These are phyloP conservation scores for Brachyopa scutellaris DNA, from an alignment of 2,888 invertebrate genomes.

Conservation along the genomic window DNA sequence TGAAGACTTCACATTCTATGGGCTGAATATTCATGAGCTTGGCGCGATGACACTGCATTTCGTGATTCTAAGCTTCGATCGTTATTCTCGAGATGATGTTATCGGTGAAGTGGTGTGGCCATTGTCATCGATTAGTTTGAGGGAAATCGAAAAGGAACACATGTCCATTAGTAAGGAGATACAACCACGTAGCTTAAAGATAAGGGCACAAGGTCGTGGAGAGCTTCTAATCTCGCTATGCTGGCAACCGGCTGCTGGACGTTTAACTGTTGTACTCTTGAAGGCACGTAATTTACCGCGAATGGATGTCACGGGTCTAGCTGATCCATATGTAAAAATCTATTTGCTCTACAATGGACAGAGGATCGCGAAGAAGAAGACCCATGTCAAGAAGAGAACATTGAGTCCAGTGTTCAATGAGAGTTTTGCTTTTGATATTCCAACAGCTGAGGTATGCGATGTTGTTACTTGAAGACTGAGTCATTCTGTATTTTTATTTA, in stretches of 20 bases:
- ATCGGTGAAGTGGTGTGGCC: constrained; percentile 98
- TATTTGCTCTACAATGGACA: constrained; percentile 98
- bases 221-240: constrained; percentile 97
- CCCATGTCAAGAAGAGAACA: constrained; percentile 98
- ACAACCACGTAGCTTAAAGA: constrained; percentile 95
- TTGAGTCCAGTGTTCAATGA: constrained; percentile 99
- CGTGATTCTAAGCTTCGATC: constrained; percentile 96
- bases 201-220: constrained; percentile 95
- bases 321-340: constrained; percentile 98
- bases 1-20: constrained; percentile 99
- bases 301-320: constrained; percentile 98
- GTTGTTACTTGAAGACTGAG: no score
- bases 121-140: constrained; percentile 86
- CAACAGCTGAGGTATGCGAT: constrained; percentile 85
- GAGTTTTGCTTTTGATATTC: constrained; percentile 98
- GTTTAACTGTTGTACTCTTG: constrained; percentile 96
- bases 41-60: constrained; percentile 95
- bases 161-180: constrained; percentile 94
- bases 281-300: constrained; percentile 98
- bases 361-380: constrained; percentile 99
- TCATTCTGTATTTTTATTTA: neutral
- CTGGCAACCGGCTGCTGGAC: constrained; percentile 98
- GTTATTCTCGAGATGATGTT: constrained; percentile 98
- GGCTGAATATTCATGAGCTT: constrained; percentile 92
- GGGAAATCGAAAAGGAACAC: constrained; percentile 89